Conservation (phyloP, 2,888 invertebrate genomes). For the Arenicola marina region DNA sequence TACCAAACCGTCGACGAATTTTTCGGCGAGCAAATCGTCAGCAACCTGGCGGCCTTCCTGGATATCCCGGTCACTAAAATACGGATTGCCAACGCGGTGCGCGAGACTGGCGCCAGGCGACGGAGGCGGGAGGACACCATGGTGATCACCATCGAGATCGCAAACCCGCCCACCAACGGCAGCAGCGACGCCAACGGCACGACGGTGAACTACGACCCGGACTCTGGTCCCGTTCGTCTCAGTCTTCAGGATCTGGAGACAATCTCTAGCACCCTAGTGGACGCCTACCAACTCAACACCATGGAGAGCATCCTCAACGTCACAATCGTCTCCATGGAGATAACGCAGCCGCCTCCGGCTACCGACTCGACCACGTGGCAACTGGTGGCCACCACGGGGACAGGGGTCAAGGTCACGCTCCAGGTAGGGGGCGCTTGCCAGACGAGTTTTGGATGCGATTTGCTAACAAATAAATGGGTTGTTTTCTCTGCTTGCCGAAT, state of each 20-base stretch:
- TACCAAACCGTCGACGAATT: slow-evolving; percentile 7
- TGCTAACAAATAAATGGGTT: too few species aligned
- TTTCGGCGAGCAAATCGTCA: slow-evolving; percentile 35
- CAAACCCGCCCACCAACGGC: neutral
- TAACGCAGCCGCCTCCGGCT: slow-evolving; percentile 30
- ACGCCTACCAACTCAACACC: slow-evolving; percentile 13
- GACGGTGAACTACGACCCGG: neutral
- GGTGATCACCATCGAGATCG: neutral
- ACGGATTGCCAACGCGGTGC: slow-evolving; percentile 41
- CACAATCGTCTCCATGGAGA: slow-evolving; percentile 29
- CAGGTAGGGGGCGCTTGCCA: too few species aligned
- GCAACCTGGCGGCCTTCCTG: slow-evolving; percentile 47
- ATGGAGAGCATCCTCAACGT: slow-evolving; percentile 24
- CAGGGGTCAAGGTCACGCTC: slow-evolving; percentile 1
- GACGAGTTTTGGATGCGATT: too few species aligned
- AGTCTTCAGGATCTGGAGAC: neutral
- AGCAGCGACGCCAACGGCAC: neutral
- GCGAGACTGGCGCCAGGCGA: slow-evolving; percentile 19
- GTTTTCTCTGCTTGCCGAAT: too few species aligned
- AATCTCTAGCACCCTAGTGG: slow-evolving; percentile 1
- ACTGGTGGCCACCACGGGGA: neutral
- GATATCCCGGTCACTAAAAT: slow-evolving; percentile 42
- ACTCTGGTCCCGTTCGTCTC: too few species aligned
- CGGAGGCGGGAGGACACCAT: neutral
- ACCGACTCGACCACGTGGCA: slow-evolving; percentile 19